Conservation (phyloP, 2,113 vertebrate genomes). For the Sinosuthora webbiana region DNA sequence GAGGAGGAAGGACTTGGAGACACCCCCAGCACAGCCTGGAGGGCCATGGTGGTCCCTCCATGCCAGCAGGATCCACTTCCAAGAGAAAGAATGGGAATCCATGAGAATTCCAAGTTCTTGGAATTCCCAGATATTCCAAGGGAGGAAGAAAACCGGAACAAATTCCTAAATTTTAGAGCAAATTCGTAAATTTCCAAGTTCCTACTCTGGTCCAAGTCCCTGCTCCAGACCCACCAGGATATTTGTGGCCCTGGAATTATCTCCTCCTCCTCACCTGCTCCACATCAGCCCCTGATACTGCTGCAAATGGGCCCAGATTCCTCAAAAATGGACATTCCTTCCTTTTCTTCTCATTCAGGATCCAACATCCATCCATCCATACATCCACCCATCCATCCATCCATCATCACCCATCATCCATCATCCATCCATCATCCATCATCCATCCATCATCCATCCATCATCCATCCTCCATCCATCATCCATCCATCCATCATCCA, state of each 20-base stretch:
- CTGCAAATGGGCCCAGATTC: not conserved
- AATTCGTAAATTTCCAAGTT: not conserved
- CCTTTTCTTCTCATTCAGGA: not conserved
- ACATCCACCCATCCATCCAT: not conserved
- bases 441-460: too few relatives aligned
- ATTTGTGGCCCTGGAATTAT: not conserved
- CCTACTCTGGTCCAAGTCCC: accelerated
- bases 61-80: too few relatives aligned
- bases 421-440: too few relatives aligned
- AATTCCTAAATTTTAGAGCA: not conserved
- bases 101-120: not conserved
- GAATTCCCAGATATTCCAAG: not conserved
- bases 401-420: not conserved
- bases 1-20: not conserved
- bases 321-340: too few relatives aligned
- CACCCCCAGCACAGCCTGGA: not conserved
- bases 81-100: too few relatives aligned
- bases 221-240: not conserved
- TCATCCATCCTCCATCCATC: too few relatives aligned
- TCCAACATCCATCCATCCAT: not conserved
- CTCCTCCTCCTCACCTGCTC: not conserved
- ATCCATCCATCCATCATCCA: not conserved
- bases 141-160: not conserved
- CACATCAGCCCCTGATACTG: not conserved
- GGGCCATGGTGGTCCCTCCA: too few relatives aligned